These are phyloP conservation scores for Rhodeus uyekii DNA, from an alignment of 2,797 vertebrate species.

Conservation along the genomic window DNA sequence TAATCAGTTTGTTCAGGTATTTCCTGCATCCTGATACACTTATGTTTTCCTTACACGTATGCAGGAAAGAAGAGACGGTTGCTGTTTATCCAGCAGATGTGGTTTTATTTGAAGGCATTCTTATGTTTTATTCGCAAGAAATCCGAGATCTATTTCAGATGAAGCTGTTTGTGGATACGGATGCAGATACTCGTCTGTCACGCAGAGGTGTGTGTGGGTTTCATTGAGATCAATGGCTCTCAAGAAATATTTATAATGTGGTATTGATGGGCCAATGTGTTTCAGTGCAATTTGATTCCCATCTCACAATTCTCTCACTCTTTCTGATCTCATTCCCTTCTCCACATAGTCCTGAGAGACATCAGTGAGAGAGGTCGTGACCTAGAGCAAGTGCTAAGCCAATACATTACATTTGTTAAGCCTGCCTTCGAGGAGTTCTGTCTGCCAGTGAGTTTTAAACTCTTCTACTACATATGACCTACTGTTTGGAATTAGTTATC, in stretches of 20 bases:
- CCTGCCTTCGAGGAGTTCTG: slow-evolving; percentile 97
- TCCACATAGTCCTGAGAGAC: slow-evolving; percentile 84
- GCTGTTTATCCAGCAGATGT: slow-evolving; percentile 90
- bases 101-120: slow-evolving; percentile 92
- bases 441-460: slow-evolving; percentile 83
- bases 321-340: neutral
- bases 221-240: neutral
- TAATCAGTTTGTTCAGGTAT: neutral
- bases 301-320: neutral
- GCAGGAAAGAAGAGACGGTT: slow-evolving; percentile 89
- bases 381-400: slow-evolving; percentile 88
- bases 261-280: neutral
- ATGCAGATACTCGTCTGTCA: slow-evolving; percentile 90
- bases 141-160: slow-evolving; percentile 93
- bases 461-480: neutral
- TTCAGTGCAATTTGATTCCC: neutral
- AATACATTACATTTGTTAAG: slow-evolving; percentile 96
- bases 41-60: slow-evolving; percentile 33
- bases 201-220: slow-evolving; percentile 81
- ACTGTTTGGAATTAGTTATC: neutral
- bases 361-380: slow-evolving; percentile 90
- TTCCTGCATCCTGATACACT: slow-evolving; percentile 4
- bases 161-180: slow-evolving; percentile 95
- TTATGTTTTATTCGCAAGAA: slow-evolving; percentile 92
- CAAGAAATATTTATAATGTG: neutral